Conservation (phyloP, 2,888 invertebrate genomes). For the Ophion obscuratus region DNA sequence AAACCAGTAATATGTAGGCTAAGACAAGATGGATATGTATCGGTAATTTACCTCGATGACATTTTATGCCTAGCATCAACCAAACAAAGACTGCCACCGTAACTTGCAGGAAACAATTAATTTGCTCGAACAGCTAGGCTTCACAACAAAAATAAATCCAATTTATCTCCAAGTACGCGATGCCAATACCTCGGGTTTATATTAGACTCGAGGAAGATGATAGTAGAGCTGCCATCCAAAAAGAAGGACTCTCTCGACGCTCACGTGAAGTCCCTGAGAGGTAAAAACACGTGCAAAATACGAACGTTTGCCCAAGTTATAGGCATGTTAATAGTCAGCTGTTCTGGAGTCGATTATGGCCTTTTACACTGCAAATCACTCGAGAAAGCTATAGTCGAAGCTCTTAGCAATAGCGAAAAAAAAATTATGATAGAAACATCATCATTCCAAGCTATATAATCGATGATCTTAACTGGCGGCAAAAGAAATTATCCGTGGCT, state of each 20-base stretch:
- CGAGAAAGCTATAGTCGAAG: constrained; percentile 15
- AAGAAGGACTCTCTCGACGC: neutral
- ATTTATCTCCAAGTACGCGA: constrained; percentile 7
- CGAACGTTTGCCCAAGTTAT: constrained; percentile 57
- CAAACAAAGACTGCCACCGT: too few species aligned
- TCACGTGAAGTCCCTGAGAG: neutral
- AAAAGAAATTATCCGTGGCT: constrained; percentile 6
- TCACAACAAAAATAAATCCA: constrained; percentile 41
- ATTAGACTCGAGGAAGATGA: constrained; percentile 41
- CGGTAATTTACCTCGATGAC: too few species aligned
- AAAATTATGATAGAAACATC: constrained; percentile 16
- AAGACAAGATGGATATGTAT: too few species aligned
- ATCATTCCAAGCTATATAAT: constrained; percentile 15
- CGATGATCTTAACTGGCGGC: constrained; percentile 62
- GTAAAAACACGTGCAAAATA: constrained; percentile 42
- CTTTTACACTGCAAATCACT: too few species aligned
- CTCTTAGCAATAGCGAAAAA: constrained; percentile 2
- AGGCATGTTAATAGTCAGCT: constrained; percentile 23
- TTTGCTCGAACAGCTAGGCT: constrained; percentile 28
- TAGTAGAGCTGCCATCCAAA: constrained; percentile 36
- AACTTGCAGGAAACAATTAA: constrained; percentile 7
- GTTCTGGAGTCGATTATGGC: too few species aligned
- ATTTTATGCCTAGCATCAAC: too few species aligned
- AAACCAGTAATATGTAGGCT: too few species aligned
- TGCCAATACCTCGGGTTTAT: constrained; percentile 55